These are phyloP conservation scores for human (Homo sapiens) DNA, from an alignment of 2,113 vertebrate species.

Conservation along the genomic window GRCh38 chr5:94501001-94501500, in stretches of 20 bases:
- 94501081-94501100: conserved; percentile 40
- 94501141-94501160: conserved; percentile 51
- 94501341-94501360: neutral
- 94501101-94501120: conserved; percentile 46
- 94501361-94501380: neutral
- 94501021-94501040: too few relatives aligned
- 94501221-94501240: conserved; percentile 68
- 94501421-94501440: neutral
- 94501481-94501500: neutral
- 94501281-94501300: neutral
- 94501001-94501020: too few relatives aligned
- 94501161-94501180: conserved; percentile 53
- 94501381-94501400: neutral
- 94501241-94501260: conserved; percentile 75
- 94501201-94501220: conserved; percentile 74
- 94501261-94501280: conserved; percentile 29
- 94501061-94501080: neutral
- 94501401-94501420: neutral
- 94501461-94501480: neutral
- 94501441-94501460: neutral
- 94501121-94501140: conserved; percentile 46
- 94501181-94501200: conserved; percentile 48
- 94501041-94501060: neutral
- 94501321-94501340: neutral
- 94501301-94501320: neutral